Evolutionary conservation across 2,888 invertebrate genomes (phyloP), one percentile per base, ranked within the genome.

Genomic region (Sabellastarte sp.): DNA sequence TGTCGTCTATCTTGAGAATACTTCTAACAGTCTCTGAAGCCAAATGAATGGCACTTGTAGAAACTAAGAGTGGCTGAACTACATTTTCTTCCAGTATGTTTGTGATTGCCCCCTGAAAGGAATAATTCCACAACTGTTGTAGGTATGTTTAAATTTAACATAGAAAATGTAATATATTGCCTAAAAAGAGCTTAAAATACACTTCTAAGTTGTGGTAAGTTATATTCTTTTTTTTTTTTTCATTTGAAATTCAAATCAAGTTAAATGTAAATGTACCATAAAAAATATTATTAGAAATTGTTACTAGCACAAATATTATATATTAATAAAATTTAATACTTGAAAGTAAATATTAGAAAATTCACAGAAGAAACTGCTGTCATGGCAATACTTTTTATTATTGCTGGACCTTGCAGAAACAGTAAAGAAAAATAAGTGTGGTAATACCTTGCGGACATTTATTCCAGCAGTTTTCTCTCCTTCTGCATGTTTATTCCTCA

Each of bases 1-100:
- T 97, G 86, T 99, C 99, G 86, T 99, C 99, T 79, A 99, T 99
- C 87, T 99, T 99, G 81, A 99, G 88, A 86, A 99, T 97, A 76
- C 95, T 93, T 77, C 97, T 90, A 68, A 98, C 93, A 59, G 97
- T 97, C 87, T 99, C 99, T 0, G 98, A 91, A 69, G 99, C 92
- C 76, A 99, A 89, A 62, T 90, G 93, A 73, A 99, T 90, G 58
- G 96, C 95, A 74, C 94, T 95, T 59, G 90, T 90, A 63, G 95
- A 93, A 60, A 99, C 99, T 80, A 98, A 88, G 74, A 99, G 88
- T 56, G 99, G 99, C 85, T 99, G 99, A 65, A 99, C 90, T 64
- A 99, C 98, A 86, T 95, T 92, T 86, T 99, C 98, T 72, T 94
- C 93, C 65, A 94, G 87, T 84, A 99, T 99, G 85, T 98, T 94